Base-by-base conservation (phyloP, 2,888 invertebrate genomes). In the Thereva nobilitata region DNA sequence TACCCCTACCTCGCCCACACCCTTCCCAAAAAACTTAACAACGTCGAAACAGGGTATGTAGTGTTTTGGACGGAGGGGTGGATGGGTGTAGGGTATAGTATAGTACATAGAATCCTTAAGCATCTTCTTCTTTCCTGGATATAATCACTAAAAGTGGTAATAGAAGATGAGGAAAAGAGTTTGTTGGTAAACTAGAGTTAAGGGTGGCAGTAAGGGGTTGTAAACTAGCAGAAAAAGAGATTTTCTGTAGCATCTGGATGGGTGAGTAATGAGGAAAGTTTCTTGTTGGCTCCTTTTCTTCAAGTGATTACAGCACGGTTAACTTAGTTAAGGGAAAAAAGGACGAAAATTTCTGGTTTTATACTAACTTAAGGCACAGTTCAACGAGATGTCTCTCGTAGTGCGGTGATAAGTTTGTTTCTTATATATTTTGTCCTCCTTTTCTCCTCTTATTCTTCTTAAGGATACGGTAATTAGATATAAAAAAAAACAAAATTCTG, bases 201-300 rank as follows among this genome's bases (percentile, higher is more conserved):
- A 50, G 50, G 49, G 50, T 61, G 34, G 38, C 49, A 50, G 61
- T 50, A 12, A 47, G 50, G 49, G 40, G 50, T 61, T 61, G 40
- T 50, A 61, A 41, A 61, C 47, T 59, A 59, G 34, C 37, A 61
- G 41, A 41, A 50, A 61, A 49, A 40, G 61, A 38, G 12, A 35
- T 23, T 41, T 61, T 50, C 61, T 50, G 49, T 34, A 61, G 61
- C 61, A 61, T 61, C 61, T 61, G 61, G 61, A 61, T 37, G 41
- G 61, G 50, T 61, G 61, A 61, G 61, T 61, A 61, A 61, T 61
- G 61, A 61, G 61, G 50, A 61, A 61, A 61, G 61, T 61, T 61
- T 61, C 50, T 61, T 23, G 23, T 23, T 23, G 23, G 23, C 23
- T 23, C 50, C 61, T 50, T 35, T 44, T 50, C 42, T 41, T 41